These are phyloP conservation scores for Mellilla xanthometata DNA, from an alignment of 2,888 invertebrate genomes.

Conservation along the genomic window DNA sequence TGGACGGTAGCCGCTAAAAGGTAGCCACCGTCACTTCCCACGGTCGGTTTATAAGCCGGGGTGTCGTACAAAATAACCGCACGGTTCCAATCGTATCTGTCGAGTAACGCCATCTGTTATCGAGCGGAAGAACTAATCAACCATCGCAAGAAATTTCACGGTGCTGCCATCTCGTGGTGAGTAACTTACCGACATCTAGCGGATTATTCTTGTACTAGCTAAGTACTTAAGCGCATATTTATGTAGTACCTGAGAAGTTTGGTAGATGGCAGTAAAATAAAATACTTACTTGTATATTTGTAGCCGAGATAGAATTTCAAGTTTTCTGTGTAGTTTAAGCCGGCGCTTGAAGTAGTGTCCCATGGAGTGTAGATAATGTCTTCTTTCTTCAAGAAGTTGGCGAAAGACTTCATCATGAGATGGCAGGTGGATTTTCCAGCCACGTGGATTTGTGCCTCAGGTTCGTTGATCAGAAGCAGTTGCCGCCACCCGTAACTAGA, in stretches of 20 bases:
- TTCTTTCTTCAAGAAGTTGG: slow-evolving; percentile 79
- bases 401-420: slow-evolving; percentile 88
- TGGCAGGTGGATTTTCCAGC: slow-evolving; percentile 88
- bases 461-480: slow-evolving; percentile 88
- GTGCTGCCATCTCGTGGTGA: slow-evolving; percentile 33
- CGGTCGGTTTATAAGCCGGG: slow-evolving; percentile 85
- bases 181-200: slow-evolving; percentile 17
- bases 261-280: slow-evolving; percentile 33
- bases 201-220: background rate
- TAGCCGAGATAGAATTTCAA: slow-evolving; percentile 85
- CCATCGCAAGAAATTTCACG: too few species aligned
- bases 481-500: slow-evolving; percentile 87
- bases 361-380: slow-evolving; percentile 79
- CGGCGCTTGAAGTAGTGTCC: slow-evolving; percentile 83
- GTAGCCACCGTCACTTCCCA: slow-evolving; percentile 89
- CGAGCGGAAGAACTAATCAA: slow-evolving; percentile 31
- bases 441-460: slow-evolving; percentile 85
- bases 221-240: background rate
- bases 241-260: slow-evolving; percentile 20
- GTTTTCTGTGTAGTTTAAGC: slow-evolving; percentile 82
- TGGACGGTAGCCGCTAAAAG: slow-evolving; percentile 89
- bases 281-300: slow-evolving; percentile 88
- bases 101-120: slow-evolving; percentile 48
- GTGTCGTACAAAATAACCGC: slow-evolving; percentile 89
- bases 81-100: slow-evolving; percentile 88